Evolutionary conservation across 35 echinoderm and acorn worm species (phyloP).

Genomic region (Apostichopus californicus): DNA sequence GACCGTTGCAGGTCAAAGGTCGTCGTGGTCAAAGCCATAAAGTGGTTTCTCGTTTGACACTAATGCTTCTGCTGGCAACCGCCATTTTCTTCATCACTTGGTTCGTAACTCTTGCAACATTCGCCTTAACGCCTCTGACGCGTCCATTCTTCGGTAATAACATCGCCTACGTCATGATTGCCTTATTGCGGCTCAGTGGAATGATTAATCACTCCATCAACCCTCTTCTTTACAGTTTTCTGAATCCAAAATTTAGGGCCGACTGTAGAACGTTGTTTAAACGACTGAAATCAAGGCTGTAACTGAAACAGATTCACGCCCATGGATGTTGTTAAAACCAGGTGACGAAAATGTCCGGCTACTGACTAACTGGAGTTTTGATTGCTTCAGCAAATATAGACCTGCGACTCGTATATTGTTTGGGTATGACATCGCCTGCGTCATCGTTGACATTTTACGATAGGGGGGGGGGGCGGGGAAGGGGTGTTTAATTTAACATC

Average conservation of each 20-base stretch:
- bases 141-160: background rate
- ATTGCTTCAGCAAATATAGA: too few species aligned
- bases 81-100: constrained; percentile 35
- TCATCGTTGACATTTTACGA: too few species aligned
- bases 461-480: too few species aligned
- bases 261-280: constrained; percentile 34
- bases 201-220: constrained; percentile 24
- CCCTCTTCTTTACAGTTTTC: constrained; percentile 33
- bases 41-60: constrained; percentile 20
- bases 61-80: constrained; percentile 23
- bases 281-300: constrained; percentile 2
- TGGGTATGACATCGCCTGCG: too few species aligned
- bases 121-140: background rate
- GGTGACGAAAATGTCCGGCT: too few species aligned
- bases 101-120: background rate
- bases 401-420: too few species aligned
- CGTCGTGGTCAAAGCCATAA: background rate
- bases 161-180: constrained; percentile 1
- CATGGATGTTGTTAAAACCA: too few species aligned
- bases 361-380: too few species aligned
- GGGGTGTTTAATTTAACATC: too few species aligned
- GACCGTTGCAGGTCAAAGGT: too few species aligned
- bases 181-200: background rate
- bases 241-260: constrained; percentile 34
- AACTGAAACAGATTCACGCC: background rate